A percentile compares a stretch with the other conserved stretches of the same genome.
Evolutionary conservation across 2,113 vertebrate genomes (phyloP).

Genomic region (Conger conger): DNA sequence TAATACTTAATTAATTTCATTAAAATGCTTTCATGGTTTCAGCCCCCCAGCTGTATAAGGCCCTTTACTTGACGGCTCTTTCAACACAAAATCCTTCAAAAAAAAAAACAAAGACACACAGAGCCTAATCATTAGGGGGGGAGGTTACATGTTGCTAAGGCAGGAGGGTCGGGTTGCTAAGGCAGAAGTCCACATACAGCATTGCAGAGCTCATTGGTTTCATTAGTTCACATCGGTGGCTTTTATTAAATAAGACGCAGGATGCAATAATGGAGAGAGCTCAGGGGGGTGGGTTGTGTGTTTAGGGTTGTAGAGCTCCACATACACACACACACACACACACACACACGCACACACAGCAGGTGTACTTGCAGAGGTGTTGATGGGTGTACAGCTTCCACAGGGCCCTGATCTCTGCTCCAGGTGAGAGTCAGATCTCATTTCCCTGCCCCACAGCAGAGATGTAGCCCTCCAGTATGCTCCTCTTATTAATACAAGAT

Average conservation of each 20-base stretch:
- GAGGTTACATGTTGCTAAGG: neutral
- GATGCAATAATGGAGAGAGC: constrained; percentile 16
- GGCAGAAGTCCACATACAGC: no score
- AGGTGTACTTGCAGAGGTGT: neutral
- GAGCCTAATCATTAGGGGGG: no score
- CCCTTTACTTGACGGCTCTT: neutral
- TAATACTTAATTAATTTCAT: constrained; percentile 27
- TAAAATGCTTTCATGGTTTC: neutral
- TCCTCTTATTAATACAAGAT: neutral
- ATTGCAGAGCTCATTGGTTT: no score
- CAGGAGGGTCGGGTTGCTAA: neutral
- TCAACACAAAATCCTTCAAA: neutral
- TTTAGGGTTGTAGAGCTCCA: neutral
- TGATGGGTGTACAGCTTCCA: neutral
- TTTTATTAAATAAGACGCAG: constrained; percentile 37
- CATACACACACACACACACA: neutral
- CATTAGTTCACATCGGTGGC: neutral
- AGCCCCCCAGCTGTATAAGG: neutral
- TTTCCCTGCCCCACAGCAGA: neutral
- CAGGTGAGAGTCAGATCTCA: neutral
- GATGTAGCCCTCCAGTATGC: neutral
- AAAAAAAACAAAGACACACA: neutral
- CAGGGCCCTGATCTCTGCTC: neutral
- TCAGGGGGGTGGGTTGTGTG: neutral
- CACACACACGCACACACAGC: neutral